Evolutionary conservation across 2,888 invertebrate genomes (phyloP), one percentile per base, ranked within the genome.

Genomic region (Erynnis tages): DNA sequence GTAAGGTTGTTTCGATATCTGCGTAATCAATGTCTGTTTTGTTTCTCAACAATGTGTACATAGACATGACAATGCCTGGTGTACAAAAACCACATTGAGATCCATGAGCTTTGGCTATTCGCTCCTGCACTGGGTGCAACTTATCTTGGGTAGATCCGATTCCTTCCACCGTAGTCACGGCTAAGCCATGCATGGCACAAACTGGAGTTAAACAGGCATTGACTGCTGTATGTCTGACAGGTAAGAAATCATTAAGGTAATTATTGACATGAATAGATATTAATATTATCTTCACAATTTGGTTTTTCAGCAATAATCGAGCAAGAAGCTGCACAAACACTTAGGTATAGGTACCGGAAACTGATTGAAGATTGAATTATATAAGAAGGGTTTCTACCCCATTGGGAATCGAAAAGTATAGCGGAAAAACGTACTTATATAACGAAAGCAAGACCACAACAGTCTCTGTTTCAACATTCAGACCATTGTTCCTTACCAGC

Each of bases 21-120:
- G 91, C 80, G 90, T 95, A 94, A 0, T 91, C 89, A 3, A 97
- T 96, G 66, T 92, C 91, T 0, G 92, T 90, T 32, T 92, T 92
- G 63, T 91, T 94, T 66, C 98, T 88, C 0, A 98, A 82, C 32
- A 98, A 85, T 0, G 97, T 91, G 69, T 98, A 98, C 97, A 98
- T 97, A 0, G 98, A 97, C 98, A 98, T 98, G 0, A 98, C 96
- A 57, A 98, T 97, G 19, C 98, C 98, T 0, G 98, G 98, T 0
- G 98, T 98, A 67, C 97, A 98, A 76, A 97, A 98, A 0, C 98
- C 98, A 73, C 98, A 98, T 79, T 98, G 98, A 0, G 97, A 96
- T 0, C 98, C 98, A 70, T 98, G 97, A 0, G 96, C 92, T 82
- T 95, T 95, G 0, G 97, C 97, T 58, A 98, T 91, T 59, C 96